Conservation (phyloP, 2,888 invertebrate genomes). For the Mallateleia sp. region DNA sequence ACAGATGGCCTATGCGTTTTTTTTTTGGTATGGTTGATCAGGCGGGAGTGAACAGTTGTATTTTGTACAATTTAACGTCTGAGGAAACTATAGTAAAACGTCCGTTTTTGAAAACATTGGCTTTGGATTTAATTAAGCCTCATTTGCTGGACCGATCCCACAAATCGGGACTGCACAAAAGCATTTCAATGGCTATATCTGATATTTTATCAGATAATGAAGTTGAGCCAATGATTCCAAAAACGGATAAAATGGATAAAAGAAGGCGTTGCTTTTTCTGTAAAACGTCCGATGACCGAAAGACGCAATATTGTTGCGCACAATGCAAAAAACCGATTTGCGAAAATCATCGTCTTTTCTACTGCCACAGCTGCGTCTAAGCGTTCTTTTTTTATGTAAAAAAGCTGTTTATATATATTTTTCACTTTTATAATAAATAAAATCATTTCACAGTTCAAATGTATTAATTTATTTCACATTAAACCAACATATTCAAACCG, state of each 20-base stretch:
- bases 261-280: background rate
- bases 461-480: background rate
- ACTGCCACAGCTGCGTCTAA: background rate
- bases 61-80: slow-evolving; percentile 19
- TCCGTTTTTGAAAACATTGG: background rate
- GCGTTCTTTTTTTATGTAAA: background rate
- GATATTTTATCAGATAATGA: background rate
- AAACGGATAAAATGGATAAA: background rate
- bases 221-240: background rate
- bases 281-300: background rate
- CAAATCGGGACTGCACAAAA: background rate
- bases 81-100: too few relatives aligned
- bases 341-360: background rate
- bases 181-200: background rate
- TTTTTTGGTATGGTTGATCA: slow-evolving; percentile 21
- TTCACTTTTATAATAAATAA: background rate
- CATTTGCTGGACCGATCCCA: background rate
- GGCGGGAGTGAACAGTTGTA: slow-evolving; percentile 5
- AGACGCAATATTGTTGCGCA: background rate
- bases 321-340: background rate
- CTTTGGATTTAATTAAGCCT: background rate
- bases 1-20: slow-evolving; percentile 5
- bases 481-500: background rate
- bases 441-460: background rate
- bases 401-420: too few relatives aligned